Conservation (phyloP, 2,888 invertebrate species). For the Drosophila anomalata region DNA sequence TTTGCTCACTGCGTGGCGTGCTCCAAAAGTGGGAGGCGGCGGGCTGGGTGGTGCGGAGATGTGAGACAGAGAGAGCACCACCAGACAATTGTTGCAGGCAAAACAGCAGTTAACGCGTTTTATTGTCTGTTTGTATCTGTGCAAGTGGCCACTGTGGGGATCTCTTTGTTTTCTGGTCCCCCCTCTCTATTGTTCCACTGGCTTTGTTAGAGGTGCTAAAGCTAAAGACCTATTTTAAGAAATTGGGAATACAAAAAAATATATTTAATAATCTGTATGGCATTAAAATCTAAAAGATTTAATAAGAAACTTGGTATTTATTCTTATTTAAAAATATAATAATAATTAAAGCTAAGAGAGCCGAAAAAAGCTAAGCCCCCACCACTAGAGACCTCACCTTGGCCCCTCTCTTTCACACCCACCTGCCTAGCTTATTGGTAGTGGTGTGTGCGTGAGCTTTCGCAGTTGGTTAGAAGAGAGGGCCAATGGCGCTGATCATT, state of each 20-base stretch:
- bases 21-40: constrained; percentile 51
- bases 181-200: not conserved
- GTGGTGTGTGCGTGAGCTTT: constrained; percentile 35
- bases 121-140: constrained; percentile 61
- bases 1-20: constrained; percentile 65
- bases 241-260: no score
- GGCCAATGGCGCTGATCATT: constrained; percentile 77
- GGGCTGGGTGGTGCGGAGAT: not conserved
- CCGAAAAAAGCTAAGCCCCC: constrained; percentile 3
- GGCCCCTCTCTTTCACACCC: constrained; percentile 9
- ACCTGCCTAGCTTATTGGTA: constrained; percentile 7
- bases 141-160: constrained; percentile 44
- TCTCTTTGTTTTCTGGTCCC: constrained; percentile 3
- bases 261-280: no score
- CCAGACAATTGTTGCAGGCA: constrained; percentile 60
- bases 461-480: constrained; percentile 21
- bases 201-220: not conserved
- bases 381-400: not conserved
- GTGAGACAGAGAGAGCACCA: constrained; percentile 13
- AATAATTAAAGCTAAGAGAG: not conserved
- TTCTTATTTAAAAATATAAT: no score
- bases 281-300: no score
- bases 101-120: constrained; percentile 75
- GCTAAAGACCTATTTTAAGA: no score
- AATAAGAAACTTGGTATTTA: no score